Percentiles rank a stretch among this genome's conserved stretches.
Conservation (phyloP, 2,113 vertebrate species). For the Microcebus tavaratra region DNA sequence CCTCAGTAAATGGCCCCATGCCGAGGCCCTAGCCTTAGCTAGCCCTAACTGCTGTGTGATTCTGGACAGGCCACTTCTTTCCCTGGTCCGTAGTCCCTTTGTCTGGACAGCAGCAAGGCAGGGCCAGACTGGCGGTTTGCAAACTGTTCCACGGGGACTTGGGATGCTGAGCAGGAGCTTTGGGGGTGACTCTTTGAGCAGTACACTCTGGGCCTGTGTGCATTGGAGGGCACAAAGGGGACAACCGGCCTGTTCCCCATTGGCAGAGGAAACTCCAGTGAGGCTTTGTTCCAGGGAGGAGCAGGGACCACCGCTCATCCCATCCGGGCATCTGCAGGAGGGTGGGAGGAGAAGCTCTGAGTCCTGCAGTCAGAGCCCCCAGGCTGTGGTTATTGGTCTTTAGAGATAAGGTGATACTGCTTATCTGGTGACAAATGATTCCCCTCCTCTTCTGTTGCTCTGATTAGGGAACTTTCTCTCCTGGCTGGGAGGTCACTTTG, state of each 20-base stretch:
- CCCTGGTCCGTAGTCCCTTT: background rate
- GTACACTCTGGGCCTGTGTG: background rate
- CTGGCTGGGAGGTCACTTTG: constrained; percentile 13
- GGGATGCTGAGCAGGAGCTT: background rate
- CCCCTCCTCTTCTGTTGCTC: background rate
- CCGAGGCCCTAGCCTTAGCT: background rate
- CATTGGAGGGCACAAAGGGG: background rate
- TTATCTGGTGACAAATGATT: constrained; percentile 72
- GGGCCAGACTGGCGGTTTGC: background rate
- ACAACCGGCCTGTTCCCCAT: background rate
- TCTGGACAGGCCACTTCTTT: background rate
- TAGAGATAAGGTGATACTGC: constrained; percentile 73
- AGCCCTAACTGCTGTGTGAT: background rate
- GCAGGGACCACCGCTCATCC: background rate
- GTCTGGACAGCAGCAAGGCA: background rate
- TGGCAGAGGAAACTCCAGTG: background rate
- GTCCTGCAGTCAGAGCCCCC: constrained; percentile 31
- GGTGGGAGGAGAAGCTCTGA: background rate
- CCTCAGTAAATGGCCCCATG: rapidly evolving
- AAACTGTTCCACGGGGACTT: background rate
- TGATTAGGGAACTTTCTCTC: constrained; percentile 73
- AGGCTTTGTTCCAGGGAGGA: background rate
- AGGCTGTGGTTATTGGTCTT: constrained; percentile 68
- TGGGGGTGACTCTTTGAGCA: background rate
- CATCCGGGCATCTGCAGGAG: background rate